A percentile compares a stretch with the other conserved stretches of the same genome.
Conservation (phyloP, 2,888 invertebrate genomes). For the Callinectes sapidus region DNA sequence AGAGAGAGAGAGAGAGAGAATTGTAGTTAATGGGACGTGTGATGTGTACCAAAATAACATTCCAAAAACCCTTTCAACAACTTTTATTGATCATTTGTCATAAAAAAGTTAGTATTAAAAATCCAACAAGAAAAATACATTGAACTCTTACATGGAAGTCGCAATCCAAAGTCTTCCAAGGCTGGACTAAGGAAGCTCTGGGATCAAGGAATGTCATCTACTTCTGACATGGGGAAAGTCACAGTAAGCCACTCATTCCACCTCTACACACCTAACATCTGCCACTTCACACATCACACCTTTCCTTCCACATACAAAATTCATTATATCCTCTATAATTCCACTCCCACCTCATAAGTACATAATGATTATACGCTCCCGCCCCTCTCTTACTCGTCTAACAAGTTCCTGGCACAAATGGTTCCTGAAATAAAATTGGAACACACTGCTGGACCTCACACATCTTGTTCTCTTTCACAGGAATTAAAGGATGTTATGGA, state of each 20-base stretch:
- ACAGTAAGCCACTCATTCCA: not conserved
- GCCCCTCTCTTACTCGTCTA: not conserved
- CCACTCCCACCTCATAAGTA: not conserved
- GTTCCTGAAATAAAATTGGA: not conserved
- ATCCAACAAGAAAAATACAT: slow-evolving; percentile 27
- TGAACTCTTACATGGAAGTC: not conserved
- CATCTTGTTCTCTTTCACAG: not conserved
- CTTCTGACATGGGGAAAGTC: not conserved
- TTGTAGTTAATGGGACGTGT: too few relatives aligned
- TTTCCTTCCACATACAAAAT: not conserved
- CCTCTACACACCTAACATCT: not conserved
- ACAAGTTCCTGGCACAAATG: slow-evolving; percentile 5
- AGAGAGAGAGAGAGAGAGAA: not conserved
- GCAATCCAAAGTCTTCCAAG: not conserved
- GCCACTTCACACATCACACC: not conserved
- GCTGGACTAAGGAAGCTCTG: not conserved
- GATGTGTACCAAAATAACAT: slow-evolving; percentile 5
- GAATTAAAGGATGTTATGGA: not conserved
- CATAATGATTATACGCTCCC: not conserved
- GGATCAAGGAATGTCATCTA: not conserved
- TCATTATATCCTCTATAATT: not conserved
- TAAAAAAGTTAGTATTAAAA: not conserved
- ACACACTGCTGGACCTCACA: not conserved
- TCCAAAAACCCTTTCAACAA: not conserved
- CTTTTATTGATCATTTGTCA: not conserved